Base-by-base conservation (phyloP, 1,140 invertebrate species). In the Aphelenchoides avenae region DNA sequence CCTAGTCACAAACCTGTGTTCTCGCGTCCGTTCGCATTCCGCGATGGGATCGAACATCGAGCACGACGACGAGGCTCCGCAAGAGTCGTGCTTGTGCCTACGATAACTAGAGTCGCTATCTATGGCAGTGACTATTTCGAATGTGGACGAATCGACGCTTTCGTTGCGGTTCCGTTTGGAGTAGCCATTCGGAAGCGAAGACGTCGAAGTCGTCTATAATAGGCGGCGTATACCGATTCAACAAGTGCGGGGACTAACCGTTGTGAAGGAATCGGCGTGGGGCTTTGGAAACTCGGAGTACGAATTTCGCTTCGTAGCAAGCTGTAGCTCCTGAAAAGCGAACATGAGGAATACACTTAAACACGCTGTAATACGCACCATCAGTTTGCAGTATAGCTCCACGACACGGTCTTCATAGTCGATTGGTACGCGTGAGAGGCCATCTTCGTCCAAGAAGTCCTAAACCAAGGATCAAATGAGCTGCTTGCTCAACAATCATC, bases 111-210 rank as follows among this genome's bases (percentile, higher is more conserved):
- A 54, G 11, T 61, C 31, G 7, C 49, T 42, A 9, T 59, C 57
- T 9, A 64, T 22, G 15, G 64, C 15, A 9, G 62, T 61, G 36
- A 69, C 56, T n/a, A 41, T 49, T n/a, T 27, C 43, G 26, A 64
- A 65, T 18, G 22, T 63, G n/a, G 67, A 49, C 11, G 63, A 65
- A 26, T 65, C 63, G 29, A 64, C 46, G 37, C 57, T 50, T 70
- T 65, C 63, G 26, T 49, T 57, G 20, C 66, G 59, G 7, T 34
- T 22, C 34, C 55, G 26, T 49, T 27, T 31, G 30, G 27, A n/a
- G n/a, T n/a, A n/a, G n/a, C n/a, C n/a, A n/a, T n/a, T n/a, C n/a
- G n/a, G n/a, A n/a, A n/a, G n/a, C n/a, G n/a, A n/a, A n/a, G n/a
- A n/a, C n/a, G n/a, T n/a, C n/a, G n/a, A n/a, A n/a, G n/a, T n/a